phyloP scores from a whole-genome alignment of 1,140 invertebrate species.

The Metaphire vulgaris region DNA sequence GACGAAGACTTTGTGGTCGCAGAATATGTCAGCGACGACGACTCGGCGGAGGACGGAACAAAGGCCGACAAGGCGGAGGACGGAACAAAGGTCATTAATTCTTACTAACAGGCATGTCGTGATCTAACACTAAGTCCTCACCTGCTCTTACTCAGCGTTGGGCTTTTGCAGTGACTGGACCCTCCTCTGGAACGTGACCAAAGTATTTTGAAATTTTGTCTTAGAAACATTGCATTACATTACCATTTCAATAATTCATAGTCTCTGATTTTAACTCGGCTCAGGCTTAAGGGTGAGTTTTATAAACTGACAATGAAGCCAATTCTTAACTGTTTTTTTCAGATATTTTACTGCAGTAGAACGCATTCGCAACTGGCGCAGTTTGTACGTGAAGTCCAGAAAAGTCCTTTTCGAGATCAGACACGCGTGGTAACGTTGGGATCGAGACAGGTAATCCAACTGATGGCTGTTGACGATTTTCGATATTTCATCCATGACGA shows the following conservation, averaged over 20 bases:
- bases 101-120: background rate
- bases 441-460: slow-evolving; percentile 61
- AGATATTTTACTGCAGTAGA: slow-evolving; percentile 89
- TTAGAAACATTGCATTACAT: too few relatives aligned
- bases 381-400: slow-evolving; percentile 82
- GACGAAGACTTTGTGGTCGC: slow-evolving; percentile 52
- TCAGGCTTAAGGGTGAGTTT: too few relatives aligned
- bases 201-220: too few relatives aligned
- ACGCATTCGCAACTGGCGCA: slow-evolving; percentile 94
- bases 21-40: slow-evolving; percentile 56
- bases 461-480: too few relatives aligned
- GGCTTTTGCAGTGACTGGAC: too few relatives aligned
- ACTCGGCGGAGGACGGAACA: slow-evolving; percentile 34
- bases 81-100: too few relatives aligned
- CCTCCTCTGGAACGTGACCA: too few relatives aligned
- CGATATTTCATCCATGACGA: too few relatives aligned
- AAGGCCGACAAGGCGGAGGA: slow-evolving; percentile 47
- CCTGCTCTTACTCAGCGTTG: too few relatives aligned
- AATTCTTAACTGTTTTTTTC: slow-evolving; percentile 48
- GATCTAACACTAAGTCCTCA: background rate
- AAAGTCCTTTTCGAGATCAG: slow-evolving; percentile 67
- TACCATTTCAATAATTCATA: too few relatives aligned
- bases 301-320: too few relatives aligned
- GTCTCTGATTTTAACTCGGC: too few relatives aligned
- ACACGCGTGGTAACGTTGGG: slow-evolving; percentile 75